Percentiles rank a stretch among this genome's conserved stretches.
Conservation (phyloP, 2,113 vertebrate genomes). For the Lampris megalopsis region DNA sequence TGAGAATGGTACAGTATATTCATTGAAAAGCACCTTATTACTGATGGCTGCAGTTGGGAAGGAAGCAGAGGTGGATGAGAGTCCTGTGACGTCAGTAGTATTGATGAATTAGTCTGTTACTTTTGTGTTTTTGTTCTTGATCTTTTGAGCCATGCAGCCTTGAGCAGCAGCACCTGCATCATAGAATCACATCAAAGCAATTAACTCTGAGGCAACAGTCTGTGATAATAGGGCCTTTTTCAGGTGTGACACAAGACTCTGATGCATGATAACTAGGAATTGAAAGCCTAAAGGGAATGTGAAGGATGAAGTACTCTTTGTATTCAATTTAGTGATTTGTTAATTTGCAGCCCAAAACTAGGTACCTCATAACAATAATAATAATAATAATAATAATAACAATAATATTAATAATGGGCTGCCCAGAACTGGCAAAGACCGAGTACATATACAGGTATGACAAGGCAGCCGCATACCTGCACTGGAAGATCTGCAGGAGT, state of each 20-base stretch:
- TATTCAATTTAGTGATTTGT: too few relatives aligned
- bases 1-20: slow-evolving; percentile 29
- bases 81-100: slow-evolving; percentile 39
- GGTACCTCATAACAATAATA: too few relatives aligned
- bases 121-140: neutral
- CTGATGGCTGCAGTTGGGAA: slow-evolving; percentile 50
- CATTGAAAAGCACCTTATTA: slow-evolving; percentile 67
- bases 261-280: neutral
- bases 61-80: slow-evolving; percentile 51
- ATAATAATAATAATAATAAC: too few relatives aligned
- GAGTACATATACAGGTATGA: too few relatives aligned
- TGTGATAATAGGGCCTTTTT: neutral
- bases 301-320: too few relatives aligned
- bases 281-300: neutral
- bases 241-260: neutral
- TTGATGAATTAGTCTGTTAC: slow-evolving; percentile 46
- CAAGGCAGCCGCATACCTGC: too few relatives aligned
- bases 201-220: slow-evolving; percentile 13
- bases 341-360: too few relatives aligned
- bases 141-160: neutral
- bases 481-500: too few relatives aligned
- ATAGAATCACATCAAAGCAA: slow-evolving; percentile 10
- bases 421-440: too few relatives aligned
- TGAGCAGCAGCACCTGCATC: slow-evolving; percentile 7
- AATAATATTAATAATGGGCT: too few relatives aligned